phyloP scores from a whole-genome alignment of 2,888 invertebrate species.

The Imbricaverruca yamaguchii region DNA sequence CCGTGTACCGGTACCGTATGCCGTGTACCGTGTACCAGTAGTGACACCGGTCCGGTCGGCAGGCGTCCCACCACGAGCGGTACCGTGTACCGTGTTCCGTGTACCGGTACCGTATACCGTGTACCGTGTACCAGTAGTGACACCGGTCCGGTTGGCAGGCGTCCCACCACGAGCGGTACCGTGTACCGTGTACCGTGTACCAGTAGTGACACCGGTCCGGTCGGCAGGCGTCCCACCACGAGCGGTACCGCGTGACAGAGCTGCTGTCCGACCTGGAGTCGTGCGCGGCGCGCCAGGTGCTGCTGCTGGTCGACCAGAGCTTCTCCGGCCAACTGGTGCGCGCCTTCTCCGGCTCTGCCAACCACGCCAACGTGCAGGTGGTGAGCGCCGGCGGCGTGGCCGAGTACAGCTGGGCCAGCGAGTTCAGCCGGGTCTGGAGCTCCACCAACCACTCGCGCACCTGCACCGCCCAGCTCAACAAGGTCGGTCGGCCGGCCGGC shows the following conservation, averaged over 20 bases:
- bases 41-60: too few relatives aligned
- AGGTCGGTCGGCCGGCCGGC: conserved; percentile 36
- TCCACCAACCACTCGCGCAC: conserved; percentile 38
- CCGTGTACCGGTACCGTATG: too few relatives aligned
- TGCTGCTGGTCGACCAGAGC: conserved; percentile 47
- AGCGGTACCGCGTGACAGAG: conserved; percentile 46
- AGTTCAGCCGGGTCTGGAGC: conserved; percentile 41
- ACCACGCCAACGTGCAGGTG: conserved; percentile 39
- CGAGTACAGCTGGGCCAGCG: conserved; percentile 40
- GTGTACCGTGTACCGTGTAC: too few relatives aligned
- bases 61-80: too few relatives aligned
- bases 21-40: too few relatives aligned
- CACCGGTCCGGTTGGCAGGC: too few relatives aligned
- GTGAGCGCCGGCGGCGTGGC: conserved; percentile 39
- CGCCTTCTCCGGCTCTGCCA: conserved; percentile 38
- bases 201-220: neutral
- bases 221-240: conserved; percentile 42
- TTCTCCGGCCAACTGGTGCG: conserved; percentile 43
- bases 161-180: too few relatives aligned
- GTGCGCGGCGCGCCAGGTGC: conserved; percentile 45
- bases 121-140: too few relatives aligned
- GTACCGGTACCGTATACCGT: too few relatives aligned
- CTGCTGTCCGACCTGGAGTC: conserved; percentile 44
- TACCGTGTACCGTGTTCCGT: too few relatives aligned
- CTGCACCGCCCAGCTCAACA: conserved; percentile 40